These are phyloP conservation scores for Panorpa germanica DNA, from an alignment of 2,888 invertebrate genomes.

Conservation along the genomic window DNA sequence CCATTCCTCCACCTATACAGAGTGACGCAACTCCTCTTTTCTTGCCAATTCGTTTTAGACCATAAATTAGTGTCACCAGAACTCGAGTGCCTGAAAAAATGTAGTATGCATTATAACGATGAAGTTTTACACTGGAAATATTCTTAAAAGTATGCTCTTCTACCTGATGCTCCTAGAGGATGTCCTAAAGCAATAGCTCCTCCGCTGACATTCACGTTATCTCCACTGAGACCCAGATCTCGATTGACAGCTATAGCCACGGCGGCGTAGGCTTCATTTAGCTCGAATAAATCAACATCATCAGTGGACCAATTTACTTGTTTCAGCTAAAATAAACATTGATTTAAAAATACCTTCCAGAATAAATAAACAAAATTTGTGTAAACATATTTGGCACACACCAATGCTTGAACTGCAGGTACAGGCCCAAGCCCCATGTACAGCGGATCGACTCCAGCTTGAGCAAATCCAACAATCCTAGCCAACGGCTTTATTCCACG, in stretches of 20 bases:
- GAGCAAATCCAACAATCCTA: slow-evolving; percentile 54
- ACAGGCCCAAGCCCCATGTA: slow-evolving; percentile 69
- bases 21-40: slow-evolving; percentile 56
- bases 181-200: slow-evolving; percentile 74
- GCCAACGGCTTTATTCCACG: slow-evolving; percentile 46
- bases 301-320: no score
- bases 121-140: no score
- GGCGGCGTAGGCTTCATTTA: slow-evolving; percentile 76
- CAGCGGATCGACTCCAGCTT: slow-evolving; percentile 59
- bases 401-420: slow-evolving; percentile 44
- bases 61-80: slow-evolving; percentile 54
- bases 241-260: slow-evolving; percentile 46
- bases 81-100: slow-evolving; percentile 23
- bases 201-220: slow-evolving; percentile 59
- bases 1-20: slow-evolving; percentile 78
- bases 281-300: slow-evolving; percentile 68
- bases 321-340: no score
- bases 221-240: slow-evolving; percentile 38
- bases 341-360: no score
- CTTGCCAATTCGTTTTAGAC: slow-evolving; percentile 37
- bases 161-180: slow-evolving; percentile 67
- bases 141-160: no score
- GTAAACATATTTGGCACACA: slow-evolving; percentile 27
- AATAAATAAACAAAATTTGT: no score
- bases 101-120: background rate